A percentile compares a stretch with the other conserved stretches of the same genome.
phyloP scores from a whole-genome alignment of 92 coral and sea anemone genomes.

The Montipora capitata region DNA sequence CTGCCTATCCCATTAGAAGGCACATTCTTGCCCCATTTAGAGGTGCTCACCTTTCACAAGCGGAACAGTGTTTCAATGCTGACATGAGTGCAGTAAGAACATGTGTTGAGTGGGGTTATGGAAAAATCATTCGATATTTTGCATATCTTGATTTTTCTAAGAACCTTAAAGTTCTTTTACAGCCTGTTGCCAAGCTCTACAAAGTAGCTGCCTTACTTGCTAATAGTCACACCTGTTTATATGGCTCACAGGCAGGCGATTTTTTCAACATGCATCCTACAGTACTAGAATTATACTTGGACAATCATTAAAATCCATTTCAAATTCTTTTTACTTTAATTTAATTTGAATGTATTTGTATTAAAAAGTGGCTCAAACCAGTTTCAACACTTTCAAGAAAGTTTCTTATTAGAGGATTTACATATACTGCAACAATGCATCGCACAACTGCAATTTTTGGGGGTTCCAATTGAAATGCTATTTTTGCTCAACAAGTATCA shows the following conservation, averaged over 20 bases:
- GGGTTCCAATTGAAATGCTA: too few species aligned
- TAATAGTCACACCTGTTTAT: background rate
- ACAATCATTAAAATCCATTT: constrained; percentile 1
- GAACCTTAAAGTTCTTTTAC: too few species aligned
- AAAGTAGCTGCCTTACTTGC: too few species aligned
- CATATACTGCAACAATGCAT: background rate
- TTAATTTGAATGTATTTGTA: background rate
- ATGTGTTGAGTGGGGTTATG: constrained; percentile 55
- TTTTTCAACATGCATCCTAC: constrained; percentile 41
- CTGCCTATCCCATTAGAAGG: too few species aligned
- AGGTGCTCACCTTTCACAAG: constrained; percentile 44
- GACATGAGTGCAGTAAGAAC: constrained; percentile 47
- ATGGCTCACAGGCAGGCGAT: constrained; percentile 52
- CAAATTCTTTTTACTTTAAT: constrained; percentile 1
- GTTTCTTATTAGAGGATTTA: background rate
- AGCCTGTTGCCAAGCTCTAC: too few species aligned
- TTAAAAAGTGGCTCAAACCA: background rate
- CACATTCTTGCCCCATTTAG: constrained; percentile 28
- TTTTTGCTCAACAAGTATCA: background rate
- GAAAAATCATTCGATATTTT: constrained; percentile 32
- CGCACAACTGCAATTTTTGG: background rate
- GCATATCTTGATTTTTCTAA: too few species aligned
- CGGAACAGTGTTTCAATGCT: constrained; percentile 27
- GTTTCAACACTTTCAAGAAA: constrained; percentile 9
- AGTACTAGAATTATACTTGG: constrained; percentile 44